Evolutionary conservation across 1,140 invertebrate species (phyloP).

Genomic region (Sitophilus oryzae): DNA sequence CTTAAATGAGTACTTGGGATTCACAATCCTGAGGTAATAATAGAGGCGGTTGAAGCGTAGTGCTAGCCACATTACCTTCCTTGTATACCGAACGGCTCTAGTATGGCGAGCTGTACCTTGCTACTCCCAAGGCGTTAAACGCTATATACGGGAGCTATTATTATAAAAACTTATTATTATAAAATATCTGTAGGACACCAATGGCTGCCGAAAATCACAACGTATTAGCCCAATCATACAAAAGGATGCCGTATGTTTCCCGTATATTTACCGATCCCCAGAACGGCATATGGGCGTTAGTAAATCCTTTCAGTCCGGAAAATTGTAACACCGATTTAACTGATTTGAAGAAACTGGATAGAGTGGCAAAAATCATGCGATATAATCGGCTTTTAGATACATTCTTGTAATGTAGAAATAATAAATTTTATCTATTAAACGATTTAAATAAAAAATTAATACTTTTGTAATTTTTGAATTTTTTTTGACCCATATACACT

Average conservation of each 20-base stretch:
- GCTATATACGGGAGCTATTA: too few relatives aligned
- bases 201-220: slow-evolving; percentile 38
- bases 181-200: slow-evolving; percentile 30
- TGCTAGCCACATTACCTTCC: too few relatives aligned
- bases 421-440: background rate
- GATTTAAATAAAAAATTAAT: too few relatives aligned
- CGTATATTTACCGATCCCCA: slow-evolving; percentile 35
- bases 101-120: too few relatives aligned
- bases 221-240: slow-evolving; percentile 37
- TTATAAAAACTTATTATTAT: slow-evolving; percentile 3
- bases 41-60: too few relatives aligned
- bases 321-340: slow-evolving; percentile 11
- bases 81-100: too few relatives aligned
- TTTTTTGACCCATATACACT: too few relatives aligned
- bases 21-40: too few relatives aligned
- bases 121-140: too few relatives aligned
- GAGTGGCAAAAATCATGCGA: slow-evolving; percentile 17
- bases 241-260: slow-evolving; percentile 35
- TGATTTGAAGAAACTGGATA: background rate
- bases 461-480: too few relatives aligned
- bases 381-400: slow-evolving; percentile 20
- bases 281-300: slow-evolving; percentile 35
- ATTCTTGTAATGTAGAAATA: slow-evolving; percentile 6
- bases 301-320: slow-evolving; percentile 27
- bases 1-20: too few relatives aligned